Conservation (phyloP, 2,888 invertebrate genomes). For the Adineta ricciae region DNA sequence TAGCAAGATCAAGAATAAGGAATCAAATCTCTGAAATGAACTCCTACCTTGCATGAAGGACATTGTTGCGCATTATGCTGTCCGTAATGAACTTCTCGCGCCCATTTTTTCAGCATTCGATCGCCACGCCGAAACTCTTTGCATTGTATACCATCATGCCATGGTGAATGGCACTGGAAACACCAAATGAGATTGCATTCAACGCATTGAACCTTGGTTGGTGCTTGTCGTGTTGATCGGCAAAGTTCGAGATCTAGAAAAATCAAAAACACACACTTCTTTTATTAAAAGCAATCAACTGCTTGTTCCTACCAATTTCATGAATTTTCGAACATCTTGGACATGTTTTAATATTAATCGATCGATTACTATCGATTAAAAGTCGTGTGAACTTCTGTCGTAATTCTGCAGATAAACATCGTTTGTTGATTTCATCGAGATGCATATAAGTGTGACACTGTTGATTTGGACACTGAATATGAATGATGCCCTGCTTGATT, state of each 20-base stretch:
- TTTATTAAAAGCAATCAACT: too few species aligned
- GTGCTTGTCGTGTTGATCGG: conserved; percentile 34
- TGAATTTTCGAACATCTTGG: conserved; percentile 45
- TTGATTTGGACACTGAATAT: conserved; percentile 43
- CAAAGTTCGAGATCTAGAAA: neutral
- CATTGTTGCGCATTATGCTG: conserved; percentile 50
- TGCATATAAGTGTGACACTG: conserved; percentile 24
- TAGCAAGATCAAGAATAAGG: conserved; percentile 36
- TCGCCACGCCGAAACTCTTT: conserved; percentile 47
- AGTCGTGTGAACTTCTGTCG: conserved; percentile 35
- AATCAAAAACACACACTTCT: too few species aligned
- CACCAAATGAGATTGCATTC: conserved; percentile 49
- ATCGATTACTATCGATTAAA: conserved; percentile 45
- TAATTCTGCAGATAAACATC: neutral
- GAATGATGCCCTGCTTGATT: conserved; percentile 38
- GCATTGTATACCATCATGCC: conserved; percentile 47
- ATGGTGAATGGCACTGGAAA: conserved; percentile 50
- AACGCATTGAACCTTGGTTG: conserved; percentile 41
- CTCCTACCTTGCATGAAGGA: conserved; percentile 46
- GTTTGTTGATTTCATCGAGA: conserved; percentile 23
- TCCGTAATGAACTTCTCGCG: conserved; percentile 45
- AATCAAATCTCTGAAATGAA: neutral
- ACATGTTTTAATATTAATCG: conserved; percentile 48
- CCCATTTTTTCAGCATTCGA: conserved; percentile 48
- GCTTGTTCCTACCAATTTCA: conserved; percentile 33